Conservation (phyloP, 2,888 invertebrate genomes). For the Drosophila sordidula region DNA sequence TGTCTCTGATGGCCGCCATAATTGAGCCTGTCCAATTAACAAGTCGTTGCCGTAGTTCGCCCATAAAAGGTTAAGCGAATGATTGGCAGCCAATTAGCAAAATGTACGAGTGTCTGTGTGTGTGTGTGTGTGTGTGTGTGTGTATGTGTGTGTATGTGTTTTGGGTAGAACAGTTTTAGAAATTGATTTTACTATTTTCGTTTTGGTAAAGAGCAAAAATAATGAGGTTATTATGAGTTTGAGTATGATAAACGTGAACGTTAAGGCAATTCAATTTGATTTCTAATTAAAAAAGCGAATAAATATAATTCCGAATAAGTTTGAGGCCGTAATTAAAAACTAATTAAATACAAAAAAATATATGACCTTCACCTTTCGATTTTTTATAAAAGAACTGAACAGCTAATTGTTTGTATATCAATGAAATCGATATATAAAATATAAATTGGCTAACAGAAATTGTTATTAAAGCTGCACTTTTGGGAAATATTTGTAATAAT, state of each 20-base stretch:
- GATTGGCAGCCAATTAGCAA: constrained; percentile 50
- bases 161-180: constrained; percentile 4
- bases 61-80: constrained; percentile 39
- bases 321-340: no score
- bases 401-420: no score
- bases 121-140: constrained; percentile 1
- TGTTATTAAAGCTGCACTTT: no score
- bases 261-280: constrained; percentile 19
- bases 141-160: no score
- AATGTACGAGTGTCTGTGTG: not conserved
- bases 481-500: no score
- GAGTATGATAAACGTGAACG: not conserved
- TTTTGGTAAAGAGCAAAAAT: constrained; percentile 10
- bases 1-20: constrained; percentile 42
- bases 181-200: constrained; percentile 17
- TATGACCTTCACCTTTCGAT: no score
- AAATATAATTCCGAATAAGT: no score
- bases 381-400: no score
- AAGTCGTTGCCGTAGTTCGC: constrained; percentile 25
- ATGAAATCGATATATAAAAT: no score
- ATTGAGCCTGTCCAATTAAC: constrained; percentile 51
- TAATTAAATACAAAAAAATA: no score
- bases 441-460: no score
- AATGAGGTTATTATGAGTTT: constrained; percentile 1
- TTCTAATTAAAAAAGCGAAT: no score